Conservation (phyloP, 2,113 vertebrate genomes). For the Clarias magur region DNA sequence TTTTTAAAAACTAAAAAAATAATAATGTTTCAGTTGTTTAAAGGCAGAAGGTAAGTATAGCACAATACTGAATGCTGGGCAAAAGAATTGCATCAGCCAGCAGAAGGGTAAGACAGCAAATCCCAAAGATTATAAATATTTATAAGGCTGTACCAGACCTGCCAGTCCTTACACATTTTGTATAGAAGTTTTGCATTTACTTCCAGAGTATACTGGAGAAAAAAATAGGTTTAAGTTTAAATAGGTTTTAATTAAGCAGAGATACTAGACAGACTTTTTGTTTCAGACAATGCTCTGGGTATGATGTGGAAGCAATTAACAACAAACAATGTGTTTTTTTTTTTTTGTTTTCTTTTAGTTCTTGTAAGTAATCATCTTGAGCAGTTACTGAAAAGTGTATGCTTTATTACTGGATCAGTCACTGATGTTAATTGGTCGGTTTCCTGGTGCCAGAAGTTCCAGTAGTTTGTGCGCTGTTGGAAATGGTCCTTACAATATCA, state of each 20-base stretch:
- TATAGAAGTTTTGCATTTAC: too few species aligned
- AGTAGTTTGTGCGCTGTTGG: not conserved
- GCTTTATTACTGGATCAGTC: not conserved
- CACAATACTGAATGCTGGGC: not conserved
- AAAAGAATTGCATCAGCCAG: not conserved
- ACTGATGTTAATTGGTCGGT: not conserved
- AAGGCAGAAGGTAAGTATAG: not conserved
- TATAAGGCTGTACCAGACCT: not conserved
- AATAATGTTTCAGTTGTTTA: not conserved
- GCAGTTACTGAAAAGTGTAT: not conserved
- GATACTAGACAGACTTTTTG: not conserved
- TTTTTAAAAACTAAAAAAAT: not conserved
- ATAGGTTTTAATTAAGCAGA: not conserved
- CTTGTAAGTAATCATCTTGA: not conserved
- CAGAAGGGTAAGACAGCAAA: not conserved
- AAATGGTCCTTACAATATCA: not conserved
- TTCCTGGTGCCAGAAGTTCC: not conserved
- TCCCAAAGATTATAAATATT: not conserved
- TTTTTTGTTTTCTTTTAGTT: too few species aligned
- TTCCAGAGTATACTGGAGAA: not conserved
- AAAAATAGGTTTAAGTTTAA: not conserved
- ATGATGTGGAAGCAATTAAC: not conserved
- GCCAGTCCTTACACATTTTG: too few species aligned
- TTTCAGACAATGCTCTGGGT: not conserved
- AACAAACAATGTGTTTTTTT: not conserved